Evolutionary conservation across 2,113 vertebrate species (phyloP), one percentile per base, ranked within the genome.

Genomic region (Pogona vitticeps): DNA sequence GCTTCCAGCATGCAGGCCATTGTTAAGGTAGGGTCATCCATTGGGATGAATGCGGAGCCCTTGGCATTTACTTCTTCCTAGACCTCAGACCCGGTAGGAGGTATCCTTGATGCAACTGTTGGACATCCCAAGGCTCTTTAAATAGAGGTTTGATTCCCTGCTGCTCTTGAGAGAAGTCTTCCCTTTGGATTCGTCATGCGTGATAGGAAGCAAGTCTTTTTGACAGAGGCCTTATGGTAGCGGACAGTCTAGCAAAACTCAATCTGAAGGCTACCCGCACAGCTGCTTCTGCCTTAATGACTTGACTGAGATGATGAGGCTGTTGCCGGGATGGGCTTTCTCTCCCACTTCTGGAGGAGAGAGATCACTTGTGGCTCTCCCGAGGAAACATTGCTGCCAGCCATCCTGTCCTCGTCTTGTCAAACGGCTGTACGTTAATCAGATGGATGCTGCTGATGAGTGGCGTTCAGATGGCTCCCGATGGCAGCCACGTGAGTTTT

Each of bases 291-390:
- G 28, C 63, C 81, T 9, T 87, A 86, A 84, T 70, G 82, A 90
- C 46, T 91, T 73, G 46, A 90, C 88, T 63, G 86, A 84, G 89
- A 67, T 91, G 85, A 94, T 93, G 89, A 88, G 56, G 72, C 80
- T 72, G 1, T 86, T 21, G 4, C 80, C 77, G 0, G 4, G 76
- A n/a, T 59, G 8, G 5, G 26, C 88, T 84, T 52, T 85, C 80
- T 72, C 87, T 4, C 12, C 0, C 1, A 2, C n/a, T 23, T 40
- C 84, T 28, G 52, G 90, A 84, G 83, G 84, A 59, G 40, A 67
- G 84, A 59, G 40, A 67, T 83, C 1, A 0, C 88, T 80, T n/a
- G 36, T 76, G 92, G 42, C 28, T 86, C 89, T 94, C 46, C 93
- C 84, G 15, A 81, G 86, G 65, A 93, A 92, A 9, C 70, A 5